Evolutionary conservation across 30 jellyfish, hydroid and myxozoan species (phyloP).

Genomic region (Hydractinia symbiolongicarpus): DNA sequence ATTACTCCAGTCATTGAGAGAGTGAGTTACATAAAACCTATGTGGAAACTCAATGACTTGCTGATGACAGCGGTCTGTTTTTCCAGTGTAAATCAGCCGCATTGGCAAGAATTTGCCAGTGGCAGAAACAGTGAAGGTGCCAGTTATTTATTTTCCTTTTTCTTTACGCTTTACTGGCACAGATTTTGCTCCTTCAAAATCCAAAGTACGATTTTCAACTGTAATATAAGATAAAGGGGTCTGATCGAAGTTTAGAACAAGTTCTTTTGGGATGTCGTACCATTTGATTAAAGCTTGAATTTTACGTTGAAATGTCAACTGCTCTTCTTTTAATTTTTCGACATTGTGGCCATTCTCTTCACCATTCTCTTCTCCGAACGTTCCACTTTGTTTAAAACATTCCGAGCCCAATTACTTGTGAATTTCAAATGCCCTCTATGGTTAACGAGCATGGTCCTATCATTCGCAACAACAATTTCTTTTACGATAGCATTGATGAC

Average conservation of each 20-base stretch:
- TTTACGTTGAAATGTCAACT: constrained; percentile 32
- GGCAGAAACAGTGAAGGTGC: constrained; percentile 17
- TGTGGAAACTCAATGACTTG: constrained; percentile 26
- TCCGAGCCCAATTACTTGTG: neutral
- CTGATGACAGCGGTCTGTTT: constrained; percentile 30
- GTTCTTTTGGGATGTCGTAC: constrained; percentile 39
- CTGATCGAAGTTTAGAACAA: constrained; percentile 26
- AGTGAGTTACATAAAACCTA: constrained; percentile 20
- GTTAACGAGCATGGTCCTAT: constrained; percentile 1
- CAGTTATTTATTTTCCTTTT: constrained; percentile 10
- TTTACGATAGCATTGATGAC: constrained; percentile 42
- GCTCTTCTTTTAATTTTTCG: neutral
- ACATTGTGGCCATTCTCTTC: neutral
- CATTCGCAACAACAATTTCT: constrained; percentile 32
- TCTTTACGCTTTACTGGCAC: constrained; percentile 34
- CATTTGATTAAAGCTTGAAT: constrained; percentile 6
- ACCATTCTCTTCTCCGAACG: neutral
- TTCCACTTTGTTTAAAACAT: constrained; percentile 30
- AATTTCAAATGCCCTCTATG: neutral
- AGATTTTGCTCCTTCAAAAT: constrained; percentile 23
- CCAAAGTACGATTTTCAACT: constrained; percentile 8
- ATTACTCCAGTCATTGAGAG: constrained; percentile 44
- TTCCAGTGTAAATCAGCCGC: constrained; percentile 31
- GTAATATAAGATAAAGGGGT: constrained; percentile 27
- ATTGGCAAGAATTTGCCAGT: constrained; percentile 40